Conservation (phyloP, 2,888 invertebrate species). For the Tromatobia lineatoria region DNA sequence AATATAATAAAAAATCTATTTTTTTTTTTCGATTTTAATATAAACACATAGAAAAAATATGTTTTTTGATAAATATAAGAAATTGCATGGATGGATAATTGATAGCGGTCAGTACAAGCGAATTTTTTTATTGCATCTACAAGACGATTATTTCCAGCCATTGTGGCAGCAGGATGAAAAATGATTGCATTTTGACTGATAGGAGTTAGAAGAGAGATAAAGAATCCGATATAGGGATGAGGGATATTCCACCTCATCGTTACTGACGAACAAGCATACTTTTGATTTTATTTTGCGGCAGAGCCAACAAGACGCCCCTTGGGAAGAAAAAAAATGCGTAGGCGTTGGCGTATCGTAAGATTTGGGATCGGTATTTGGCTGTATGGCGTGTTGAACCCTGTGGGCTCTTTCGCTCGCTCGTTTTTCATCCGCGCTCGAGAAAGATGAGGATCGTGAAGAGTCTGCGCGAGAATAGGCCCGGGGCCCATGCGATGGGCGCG, state of each 20-base stretch:
- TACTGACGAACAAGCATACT: background rate
- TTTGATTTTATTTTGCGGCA: constrained; percentile 32
- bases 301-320: constrained; percentile 21
- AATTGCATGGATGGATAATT: no score
- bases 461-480: constrained; percentile 11
- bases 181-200: constrained; percentile 50
- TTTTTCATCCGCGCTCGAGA: constrained; percentile 54
- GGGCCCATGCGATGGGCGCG: constrained; percentile 17
- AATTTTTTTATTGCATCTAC: no score
- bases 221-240: constrained; percentile 24
- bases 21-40: no score
- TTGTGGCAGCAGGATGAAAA: constrained; percentile 40
- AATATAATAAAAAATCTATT: no score
- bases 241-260: constrained; percentile 16
- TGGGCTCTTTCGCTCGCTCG: constrained; percentile 61
- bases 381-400: constrained; percentile 25
- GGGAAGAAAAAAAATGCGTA: constrained; percentile 35
- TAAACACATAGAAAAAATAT: no score
- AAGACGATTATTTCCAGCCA: no score
- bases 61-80: no score
- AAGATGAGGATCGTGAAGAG: constrained; percentile 41
- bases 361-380: constrained; percentile 46
- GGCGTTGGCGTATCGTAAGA: constrained; percentile 50
- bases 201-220: constrained; percentile 25
- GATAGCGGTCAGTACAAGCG: no score